Conservation (phyloP, 2,888 invertebrate genomes). For the Aporophyla lueneburgensis region DNA sequence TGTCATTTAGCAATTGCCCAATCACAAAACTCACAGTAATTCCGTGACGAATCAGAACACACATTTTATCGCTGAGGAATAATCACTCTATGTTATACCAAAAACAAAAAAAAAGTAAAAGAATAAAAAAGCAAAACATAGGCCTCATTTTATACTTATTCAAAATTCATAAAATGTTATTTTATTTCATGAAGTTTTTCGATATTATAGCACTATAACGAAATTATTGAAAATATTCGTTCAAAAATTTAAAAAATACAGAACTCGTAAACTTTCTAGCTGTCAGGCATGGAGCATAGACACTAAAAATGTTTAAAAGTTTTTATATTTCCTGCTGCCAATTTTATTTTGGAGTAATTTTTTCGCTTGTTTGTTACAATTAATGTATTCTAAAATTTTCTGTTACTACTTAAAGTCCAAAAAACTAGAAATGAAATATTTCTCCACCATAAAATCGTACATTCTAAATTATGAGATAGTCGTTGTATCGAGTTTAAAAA, state of each 20-base stretch:
- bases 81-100: conserved; percentile 27
- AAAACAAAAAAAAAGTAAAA: conserved; percentile 22
- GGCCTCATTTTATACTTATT: no score
- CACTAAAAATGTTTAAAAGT: conserved; percentile 66
- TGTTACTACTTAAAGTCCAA: conserved; percentile 68
- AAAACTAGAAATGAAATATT: conserved; percentile 84
- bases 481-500: conserved; percentile 81
- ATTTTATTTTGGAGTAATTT: conserved; percentile 65
- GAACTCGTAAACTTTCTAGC: conserved; percentile 11
- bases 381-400: conserved; percentile 72
- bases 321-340: conserved; percentile 74
- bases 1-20: not conserved
- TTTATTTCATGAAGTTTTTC: not conserved
- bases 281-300: conserved; percentile 64
- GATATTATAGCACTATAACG: not conserved
- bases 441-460: conserved; percentile 72
- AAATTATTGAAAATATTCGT: not conserved
- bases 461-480: conserved; percentile 77
- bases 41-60: conserved; percentile 23
- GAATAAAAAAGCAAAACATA: conserved; percentile 20
- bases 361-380: conserved; percentile 69
- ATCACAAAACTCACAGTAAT: not conserved
- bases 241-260: not conserved
- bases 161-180: no score
- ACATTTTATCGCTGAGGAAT: not conserved